Evolutionary conservation across 2,888 invertebrate species (phyloP).

Genomic region (Axea sp.): DNA sequence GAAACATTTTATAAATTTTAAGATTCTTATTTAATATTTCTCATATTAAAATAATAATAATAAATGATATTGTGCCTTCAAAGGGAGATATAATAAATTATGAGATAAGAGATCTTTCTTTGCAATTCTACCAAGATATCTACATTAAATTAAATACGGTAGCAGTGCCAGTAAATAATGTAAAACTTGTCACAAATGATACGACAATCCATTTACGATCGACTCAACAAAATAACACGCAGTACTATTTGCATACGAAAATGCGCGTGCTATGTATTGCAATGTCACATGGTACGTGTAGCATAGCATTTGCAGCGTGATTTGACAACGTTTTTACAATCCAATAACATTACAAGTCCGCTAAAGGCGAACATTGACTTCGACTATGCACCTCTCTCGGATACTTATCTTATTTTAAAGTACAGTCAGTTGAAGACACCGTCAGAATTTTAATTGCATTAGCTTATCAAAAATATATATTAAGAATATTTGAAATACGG

Average conservation of each 20-base stretch:
- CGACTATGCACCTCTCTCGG: constrained; percentile 18
- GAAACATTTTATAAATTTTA: too few relatives aligned
- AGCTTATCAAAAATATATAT: constrained; percentile 47
- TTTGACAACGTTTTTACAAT: constrained; percentile 45
- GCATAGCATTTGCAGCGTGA: constrained; percentile 28
- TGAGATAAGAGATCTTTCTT: too few relatives aligned
- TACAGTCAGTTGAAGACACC: constrained; percentile 30
- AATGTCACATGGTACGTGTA: constrained; percentile 19
- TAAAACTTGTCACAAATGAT: too few relatives aligned
- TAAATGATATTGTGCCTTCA: too few relatives aligned
- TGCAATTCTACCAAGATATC: too few relatives aligned
- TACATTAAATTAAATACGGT: too few relatives aligned
- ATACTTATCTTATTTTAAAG: constrained; percentile 55
- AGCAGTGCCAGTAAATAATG: too few relatives aligned
- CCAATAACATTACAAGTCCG: constrained; percentile 30
- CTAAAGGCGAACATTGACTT: constrained; percentile 15
- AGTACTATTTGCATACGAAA: constrained; percentile 44
- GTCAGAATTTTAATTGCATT: constrained; percentile 42
- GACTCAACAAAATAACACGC: constrained; percentile 31
- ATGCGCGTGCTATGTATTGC: constrained; percentile 37
- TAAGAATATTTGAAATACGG: constrained; percentile 40
- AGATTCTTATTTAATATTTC: too few relatives aligned
- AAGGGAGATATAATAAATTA: too few relatives aligned
- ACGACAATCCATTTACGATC: constrained; percentile 25
- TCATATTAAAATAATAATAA: too few relatives aligned